These are phyloP conservation scores for Aplochiton taeniatus DNA, from an alignment of 2,797 vertebrate genomes.

Conservation along the genomic window DNA sequence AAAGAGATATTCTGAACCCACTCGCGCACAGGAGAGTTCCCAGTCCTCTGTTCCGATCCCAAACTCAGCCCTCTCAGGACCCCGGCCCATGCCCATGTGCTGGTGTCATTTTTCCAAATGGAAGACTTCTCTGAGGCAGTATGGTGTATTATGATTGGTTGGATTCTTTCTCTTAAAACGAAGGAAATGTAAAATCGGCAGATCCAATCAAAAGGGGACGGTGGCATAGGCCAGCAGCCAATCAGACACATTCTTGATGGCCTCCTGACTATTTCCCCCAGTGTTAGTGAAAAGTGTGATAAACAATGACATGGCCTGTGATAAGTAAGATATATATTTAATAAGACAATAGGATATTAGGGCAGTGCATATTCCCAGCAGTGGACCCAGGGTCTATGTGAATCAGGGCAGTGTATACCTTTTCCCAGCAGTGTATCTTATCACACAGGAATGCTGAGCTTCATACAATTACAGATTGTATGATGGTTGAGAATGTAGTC, in stretches of 20 bases:
- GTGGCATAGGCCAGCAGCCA: slow-evolving; percentile 3
- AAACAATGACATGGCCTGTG: slow-evolving; percentile 5
- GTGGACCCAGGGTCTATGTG: slow-evolving; percentile 18
- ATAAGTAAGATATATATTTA: background rate
- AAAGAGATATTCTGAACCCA: slow-evolving; percentile 43
- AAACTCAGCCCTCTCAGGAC: background rate
- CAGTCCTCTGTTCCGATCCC: slow-evolving; percentile 3
- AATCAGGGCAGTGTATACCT: slow-evolving; percentile 52
- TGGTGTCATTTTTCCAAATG: slow-evolving; percentile 28
- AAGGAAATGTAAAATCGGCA: slow-evolving; percentile 4
- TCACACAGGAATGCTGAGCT: slow-evolving; percentile 1
- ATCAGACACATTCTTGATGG: slow-evolving; percentile 15
- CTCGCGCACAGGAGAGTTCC: background rate
- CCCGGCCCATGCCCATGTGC: slow-evolving; percentile 5
- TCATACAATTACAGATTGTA: slow-evolving; percentile 7
- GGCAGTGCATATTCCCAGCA: slow-evolving; percentile 45
- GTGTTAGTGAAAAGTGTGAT: background rate
- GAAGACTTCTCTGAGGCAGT: slow-evolving; percentile 65
- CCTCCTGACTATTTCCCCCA: background rate
- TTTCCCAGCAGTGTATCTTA: slow-evolving; percentile 12
- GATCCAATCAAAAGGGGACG: background rate
- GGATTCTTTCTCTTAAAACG: slow-evolving; percentile 11
- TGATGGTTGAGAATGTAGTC: slow-evolving; percentile 40
- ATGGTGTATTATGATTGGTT: slow-evolving; percentile 47
- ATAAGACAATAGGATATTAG: slow-evolving; percentile 10